Percentiles rank a stretch among this genome's conserved stretches.
phyloP scores from a whole-genome alignment of 2,888 invertebrate genomes.

The Cephus rjabovi region DNA sequence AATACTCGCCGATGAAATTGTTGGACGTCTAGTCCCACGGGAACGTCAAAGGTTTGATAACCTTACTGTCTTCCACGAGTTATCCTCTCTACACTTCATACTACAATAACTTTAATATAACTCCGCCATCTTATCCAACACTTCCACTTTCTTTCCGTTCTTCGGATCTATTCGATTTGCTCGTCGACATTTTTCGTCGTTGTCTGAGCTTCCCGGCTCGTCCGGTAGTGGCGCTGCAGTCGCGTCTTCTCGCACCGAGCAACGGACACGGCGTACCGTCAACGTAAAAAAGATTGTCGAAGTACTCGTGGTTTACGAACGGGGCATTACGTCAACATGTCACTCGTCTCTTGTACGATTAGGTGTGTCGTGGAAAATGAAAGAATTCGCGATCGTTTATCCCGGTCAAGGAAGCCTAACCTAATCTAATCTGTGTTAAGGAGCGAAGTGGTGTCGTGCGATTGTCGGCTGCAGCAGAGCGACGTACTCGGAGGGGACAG shows the following conservation, averaged over 20 bases:
- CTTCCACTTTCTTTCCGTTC: background rate
- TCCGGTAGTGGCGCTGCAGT: background rate
- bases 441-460: background rate
- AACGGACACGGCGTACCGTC: background rate
- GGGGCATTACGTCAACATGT: background rate
- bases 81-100: background rate
- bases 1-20: conserved; percentile 28
- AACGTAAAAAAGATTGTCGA: background rate
- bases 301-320: background rate
- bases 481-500: conserved; percentile 28
- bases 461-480: conserved; percentile 14
- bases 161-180: background rate
- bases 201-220: background rate
- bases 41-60: conserved; percentile 6
- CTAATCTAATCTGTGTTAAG: conserved; percentile 41
- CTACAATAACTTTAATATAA: background rate
- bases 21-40: conserved; percentile 20
- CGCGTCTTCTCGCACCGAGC: too few species aligned
- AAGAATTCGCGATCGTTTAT: background rate
- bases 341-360: background rate
- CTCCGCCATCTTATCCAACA: background rate
- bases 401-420: conserved; percentile 32
- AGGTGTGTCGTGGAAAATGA: background rate
- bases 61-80: background rate
- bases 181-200: background rate